Evolutionary conservation across 2,888 invertebrate genomes (phyloP), one percentile per base, ranked within the genome.

Genomic region (Oxytorus armatus): DNA sequence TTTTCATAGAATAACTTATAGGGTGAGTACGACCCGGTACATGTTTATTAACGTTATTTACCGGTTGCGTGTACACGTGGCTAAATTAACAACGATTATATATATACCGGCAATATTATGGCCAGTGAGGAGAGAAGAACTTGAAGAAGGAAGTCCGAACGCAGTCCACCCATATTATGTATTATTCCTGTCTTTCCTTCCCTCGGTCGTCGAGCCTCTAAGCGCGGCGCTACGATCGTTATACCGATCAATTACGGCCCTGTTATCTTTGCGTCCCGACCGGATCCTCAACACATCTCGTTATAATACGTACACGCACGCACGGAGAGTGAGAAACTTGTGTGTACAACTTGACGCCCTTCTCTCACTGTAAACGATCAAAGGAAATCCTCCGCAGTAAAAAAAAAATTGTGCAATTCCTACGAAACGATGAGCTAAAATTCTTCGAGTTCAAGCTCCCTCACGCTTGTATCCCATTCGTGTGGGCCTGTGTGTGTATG

Each of bases 21-120:
- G 81, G 79, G 42, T 72, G 74, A 53, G 70, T 70, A 69, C 65
- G 69, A 66, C 74, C 69, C 77, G 55, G 68, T 76, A 83, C 82
- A 83, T 84, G 82, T 83, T 84, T 84, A 83, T 84, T 84, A 84
- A 69, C 82, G 81, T 78, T 81, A 81, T 79, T 81, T 76, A 83
- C 72, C 74, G 73, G 36, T 74, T 61, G 44, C 57, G 36, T 8
- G 8, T 36, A 36, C 10, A 36, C 36, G 10, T 10, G 8, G 36
- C 8, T 21, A 8, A 57, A 14, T 10, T 49, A n/a, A 55, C 29
- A 21, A 3, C 39, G 39, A 16, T 29, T 5, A n/a, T 25, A 53
- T 53, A 53, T 25, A 53, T 10, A 23, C 3, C 53, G 14, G n/a
- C n/a, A n/a, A n/a, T 53, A 10, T 4, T 25, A 53, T 23, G 23